phyloP scores from a whole-genome alignment of 2,888 invertebrate species.

The Phortica okadai region DNA sequence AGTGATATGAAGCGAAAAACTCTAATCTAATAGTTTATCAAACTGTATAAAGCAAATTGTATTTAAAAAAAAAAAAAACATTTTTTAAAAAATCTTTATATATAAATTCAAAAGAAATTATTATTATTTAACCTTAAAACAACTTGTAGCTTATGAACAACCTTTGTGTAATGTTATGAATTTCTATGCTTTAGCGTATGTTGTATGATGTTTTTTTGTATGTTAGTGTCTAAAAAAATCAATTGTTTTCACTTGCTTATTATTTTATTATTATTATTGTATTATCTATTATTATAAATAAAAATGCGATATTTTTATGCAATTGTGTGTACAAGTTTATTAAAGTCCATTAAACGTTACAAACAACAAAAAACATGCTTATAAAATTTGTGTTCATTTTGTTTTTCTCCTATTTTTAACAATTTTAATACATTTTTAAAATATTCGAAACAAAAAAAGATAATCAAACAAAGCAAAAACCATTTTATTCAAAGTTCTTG shows the following conservation, averaged over 20 bases:
- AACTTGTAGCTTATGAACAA: conserved; percentile 63
- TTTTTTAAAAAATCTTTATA: conserved; percentile 41
- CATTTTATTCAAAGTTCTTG: conserved; percentile 45
- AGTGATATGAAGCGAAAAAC: conserved; percentile 64
- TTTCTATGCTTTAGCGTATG: conserved; percentile 52
- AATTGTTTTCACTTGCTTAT: conserved; percentile 31
- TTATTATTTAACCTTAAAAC: conserved; percentile 33
- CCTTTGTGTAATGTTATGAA: conserved; percentile 64
- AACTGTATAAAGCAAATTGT: conserved; percentile 65
- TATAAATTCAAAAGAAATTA: conserved; percentile 38
- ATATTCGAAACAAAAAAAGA: conserved; percentile 6
- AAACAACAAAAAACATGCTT: conserved; percentile 42
- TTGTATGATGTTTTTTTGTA: conserved; percentile 38
- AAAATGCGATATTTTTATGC: conserved; percentile 40
- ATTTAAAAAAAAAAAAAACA: conserved; percentile 52
- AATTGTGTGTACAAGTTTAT: conserved; percentile 22
- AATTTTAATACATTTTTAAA: conserved; percentile 39
- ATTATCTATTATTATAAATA: conserved; percentile 24
- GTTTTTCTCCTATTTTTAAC: conserved; percentile 27
- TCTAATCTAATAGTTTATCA: conserved; percentile 62
- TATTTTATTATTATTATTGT: conserved; percentile 29
- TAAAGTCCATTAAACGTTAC: conserved; percentile 41
- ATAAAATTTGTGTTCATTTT: conserved; percentile 46
- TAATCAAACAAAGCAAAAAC: neutral
- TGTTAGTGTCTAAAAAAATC: conserved; percentile 47